Percentiles rank a stretch among this genome's conserved stretches.
These are phyloP conservation scores for Orchesella cincta DNA, from an alignment of 1,140 invertebrate genomes.

Conservation along the genomic window DNA sequence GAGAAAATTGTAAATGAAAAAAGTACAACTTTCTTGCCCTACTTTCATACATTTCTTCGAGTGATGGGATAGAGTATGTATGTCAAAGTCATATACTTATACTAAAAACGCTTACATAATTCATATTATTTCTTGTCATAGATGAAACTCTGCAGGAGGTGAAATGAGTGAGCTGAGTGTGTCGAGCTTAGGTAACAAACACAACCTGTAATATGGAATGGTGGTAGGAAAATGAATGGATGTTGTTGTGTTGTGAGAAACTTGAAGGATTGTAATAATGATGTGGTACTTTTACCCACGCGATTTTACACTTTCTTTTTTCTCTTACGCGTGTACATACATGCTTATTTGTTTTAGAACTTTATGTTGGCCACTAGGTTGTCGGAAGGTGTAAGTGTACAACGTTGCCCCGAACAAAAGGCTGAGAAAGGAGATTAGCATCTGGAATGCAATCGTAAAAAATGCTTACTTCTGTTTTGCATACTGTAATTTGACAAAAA, in stretches of 20 bases:
- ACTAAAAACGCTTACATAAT: neutral
- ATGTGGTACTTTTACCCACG: neutral
- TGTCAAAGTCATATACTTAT: neutral
- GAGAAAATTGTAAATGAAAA: neutral
- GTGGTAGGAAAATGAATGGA: neutral
- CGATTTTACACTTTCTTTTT: neutral
- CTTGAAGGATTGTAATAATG: neutral
- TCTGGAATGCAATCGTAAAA: neutral
- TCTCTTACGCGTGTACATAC: neutral
- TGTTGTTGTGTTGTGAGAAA: neutral
- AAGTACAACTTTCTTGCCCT: neutral
- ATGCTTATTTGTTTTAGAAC: neutral
- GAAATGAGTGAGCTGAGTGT: neutral
- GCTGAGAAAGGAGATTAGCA: neutral
- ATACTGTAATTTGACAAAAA: too few species aligned
- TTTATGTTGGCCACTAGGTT: neutral
- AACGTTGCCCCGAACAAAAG: neutral
- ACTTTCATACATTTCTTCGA: neutral
- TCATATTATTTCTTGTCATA: neutral
- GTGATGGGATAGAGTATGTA: neutral
- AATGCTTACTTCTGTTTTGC: neutral
- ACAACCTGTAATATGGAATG: neutral
- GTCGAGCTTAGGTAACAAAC: neutral
- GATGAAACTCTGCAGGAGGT: neutral
- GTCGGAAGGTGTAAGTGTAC: neutral